Percentiles rank a stretch among this genome's conserved stretches.
phyloP scores from a whole-genome alignment of 2,113 vertebrate species.

The Opisthocomus hoazin region DNA sequence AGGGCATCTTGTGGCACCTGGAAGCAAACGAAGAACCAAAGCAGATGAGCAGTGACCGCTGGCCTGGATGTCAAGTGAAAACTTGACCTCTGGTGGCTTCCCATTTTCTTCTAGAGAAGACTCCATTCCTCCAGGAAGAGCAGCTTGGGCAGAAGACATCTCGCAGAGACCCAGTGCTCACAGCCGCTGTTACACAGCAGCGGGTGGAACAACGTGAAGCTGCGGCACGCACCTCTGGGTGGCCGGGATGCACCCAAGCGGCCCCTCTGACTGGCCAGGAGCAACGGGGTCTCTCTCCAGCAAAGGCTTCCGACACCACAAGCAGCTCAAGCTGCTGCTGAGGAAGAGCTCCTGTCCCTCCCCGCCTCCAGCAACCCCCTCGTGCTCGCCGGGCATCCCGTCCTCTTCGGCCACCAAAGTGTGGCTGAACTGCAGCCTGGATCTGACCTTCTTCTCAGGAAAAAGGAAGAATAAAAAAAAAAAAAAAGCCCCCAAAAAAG shows the following conservation, averaged over 20 bases:
- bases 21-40: neutral
- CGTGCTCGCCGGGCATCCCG: neutral
- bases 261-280: too few species aligned
- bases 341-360: neutral
- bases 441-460: neutral
- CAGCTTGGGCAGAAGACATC: neutral
- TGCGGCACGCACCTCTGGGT: neutral
- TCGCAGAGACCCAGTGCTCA: accelerated
- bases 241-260: neutral
- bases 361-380: neutral
- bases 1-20: neutral
- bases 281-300: neutral
- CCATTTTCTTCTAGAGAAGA: neutral
- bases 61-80: neutral
- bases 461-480: neutral
- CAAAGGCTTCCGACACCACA: neutral
- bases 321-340: neutral
- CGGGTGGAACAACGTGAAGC: neutral
- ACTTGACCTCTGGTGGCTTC: neutral
- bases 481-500: neutral
- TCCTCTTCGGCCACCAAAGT: neutral
- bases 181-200: neutral
- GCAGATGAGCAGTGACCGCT: neutral
- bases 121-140: neutral
- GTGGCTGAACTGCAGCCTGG: neutral